phyloP scores from a whole-genome alignment of 2,113 vertebrate genomes.

The Sylvia atricapilla region DNA sequence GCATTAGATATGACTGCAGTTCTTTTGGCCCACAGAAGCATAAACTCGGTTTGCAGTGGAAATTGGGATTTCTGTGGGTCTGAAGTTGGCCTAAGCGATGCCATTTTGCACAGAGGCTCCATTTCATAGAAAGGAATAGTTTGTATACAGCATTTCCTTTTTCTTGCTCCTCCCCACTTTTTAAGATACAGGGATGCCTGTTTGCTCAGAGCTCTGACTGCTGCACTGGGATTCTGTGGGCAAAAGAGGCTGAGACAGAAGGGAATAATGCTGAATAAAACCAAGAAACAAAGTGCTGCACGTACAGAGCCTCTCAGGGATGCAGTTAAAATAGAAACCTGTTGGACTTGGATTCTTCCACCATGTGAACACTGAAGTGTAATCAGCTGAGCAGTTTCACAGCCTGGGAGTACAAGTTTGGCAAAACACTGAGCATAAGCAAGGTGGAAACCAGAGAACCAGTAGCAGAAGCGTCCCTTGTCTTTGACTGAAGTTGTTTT shows the following conservation, averaged over 20 bases:
- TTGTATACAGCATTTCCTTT: neutral
- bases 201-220: neutral
- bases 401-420: neutral
- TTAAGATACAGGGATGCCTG: neutral
- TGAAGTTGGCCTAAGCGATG: neutral
- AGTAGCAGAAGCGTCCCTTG: neutral
- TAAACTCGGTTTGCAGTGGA: neutral
- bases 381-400: neutral
- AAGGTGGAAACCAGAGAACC: neutral
- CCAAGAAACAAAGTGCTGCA: neutral
- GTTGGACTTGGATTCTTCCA: neutral
- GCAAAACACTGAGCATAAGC: neutral
- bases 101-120: neutral
- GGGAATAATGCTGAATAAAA: neutral
- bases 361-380: rapidly evolving
- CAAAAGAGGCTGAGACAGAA: neutral
- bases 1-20: neutral
- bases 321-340: neutral
- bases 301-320: neutral
- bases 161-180: neutral
- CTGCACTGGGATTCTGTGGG: neutral
- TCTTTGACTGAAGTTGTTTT: neutral
- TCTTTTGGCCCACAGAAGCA: neutral
- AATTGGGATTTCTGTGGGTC: neutral
- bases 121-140: neutral